phyloP scores from a whole-genome alignment of 1,140 invertebrate species.

The Nomia melanderi region DNA sequence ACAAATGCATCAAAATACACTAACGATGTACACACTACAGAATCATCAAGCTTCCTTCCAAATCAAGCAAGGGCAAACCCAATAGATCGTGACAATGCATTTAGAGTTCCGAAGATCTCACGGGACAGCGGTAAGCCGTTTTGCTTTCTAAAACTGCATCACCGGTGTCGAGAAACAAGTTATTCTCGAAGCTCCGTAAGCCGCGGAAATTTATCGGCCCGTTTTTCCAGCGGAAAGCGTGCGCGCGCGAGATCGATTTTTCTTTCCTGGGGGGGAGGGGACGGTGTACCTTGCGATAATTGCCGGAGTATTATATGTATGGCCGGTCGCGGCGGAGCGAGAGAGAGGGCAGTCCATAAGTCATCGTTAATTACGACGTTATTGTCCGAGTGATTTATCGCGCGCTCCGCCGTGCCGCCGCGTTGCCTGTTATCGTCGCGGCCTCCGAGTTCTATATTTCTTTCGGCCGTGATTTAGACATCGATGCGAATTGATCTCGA shows the following conservation, averaged over 20 bases:
- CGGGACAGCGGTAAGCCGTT: no score
- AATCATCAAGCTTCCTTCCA: no score
- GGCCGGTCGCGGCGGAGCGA: background rate
- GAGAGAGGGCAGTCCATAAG: slow-evolving; percentile 51
- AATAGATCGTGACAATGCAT: no score
- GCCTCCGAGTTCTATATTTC: slow-evolving; percentile 13
- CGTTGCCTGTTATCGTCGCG: background rate
- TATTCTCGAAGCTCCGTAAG: background rate
- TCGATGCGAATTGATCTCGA: slow-evolving; percentile 8
- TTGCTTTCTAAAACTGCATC: no score
- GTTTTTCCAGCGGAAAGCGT: background rate
- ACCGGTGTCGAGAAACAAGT: background rate
- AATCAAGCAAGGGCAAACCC: no score
- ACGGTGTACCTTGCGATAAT: slow-evolving; percentile 48
- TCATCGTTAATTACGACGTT: slow-evolving; percentile 64
- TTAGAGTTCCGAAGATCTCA: no score
- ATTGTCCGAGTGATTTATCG: slow-evolving; percentile 58
- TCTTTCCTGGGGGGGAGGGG: background rate
- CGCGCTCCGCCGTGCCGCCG: slow-evolving; percentile 7
- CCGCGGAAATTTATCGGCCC: background rate
- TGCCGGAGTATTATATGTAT: slow-evolving; percentile 49
- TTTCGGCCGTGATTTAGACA: slow-evolving; percentile 2
- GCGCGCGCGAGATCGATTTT: background rate
- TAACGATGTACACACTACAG: no score
- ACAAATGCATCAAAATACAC: no score